These are phyloP conservation scores for Cerastoderma edule DNA, from an alignment of 2,888 invertebrate species.

Conservation along the genomic window DNA sequence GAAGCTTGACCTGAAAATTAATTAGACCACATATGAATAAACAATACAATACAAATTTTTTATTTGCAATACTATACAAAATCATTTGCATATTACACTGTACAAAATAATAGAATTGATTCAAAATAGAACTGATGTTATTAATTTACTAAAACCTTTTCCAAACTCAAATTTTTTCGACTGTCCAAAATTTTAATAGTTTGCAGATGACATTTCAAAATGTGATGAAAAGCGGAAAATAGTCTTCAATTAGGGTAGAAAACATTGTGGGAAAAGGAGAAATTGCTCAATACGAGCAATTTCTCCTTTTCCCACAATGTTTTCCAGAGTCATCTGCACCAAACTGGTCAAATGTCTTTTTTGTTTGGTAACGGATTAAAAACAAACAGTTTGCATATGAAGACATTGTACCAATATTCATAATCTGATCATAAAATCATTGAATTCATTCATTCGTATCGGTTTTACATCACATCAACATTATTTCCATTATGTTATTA, in stretches of 20 bases:
- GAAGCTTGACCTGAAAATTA: conserved; percentile 87
- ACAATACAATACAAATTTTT: background rate
- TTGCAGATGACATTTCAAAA: background rate
- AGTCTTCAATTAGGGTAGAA: too few species aligned
- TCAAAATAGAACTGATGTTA: background rate
- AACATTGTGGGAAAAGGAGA: too few species aligned
- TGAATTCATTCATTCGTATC: too few species aligned
- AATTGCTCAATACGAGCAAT: too few species aligned
- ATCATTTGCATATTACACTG: background rate
- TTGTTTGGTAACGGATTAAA: too few species aligned
- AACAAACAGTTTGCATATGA: too few species aligned
- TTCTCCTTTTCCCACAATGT: too few species aligned
- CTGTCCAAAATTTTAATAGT: background rate
- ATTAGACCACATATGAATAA: background rate
- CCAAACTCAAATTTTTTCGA: background rate
- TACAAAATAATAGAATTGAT: background rate
- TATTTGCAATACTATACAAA: background rate
- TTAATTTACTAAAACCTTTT: conserved; percentile 4
- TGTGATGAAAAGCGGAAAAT: background rate
- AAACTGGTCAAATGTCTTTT: too few species aligned
- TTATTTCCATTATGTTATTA: too few species aligned
- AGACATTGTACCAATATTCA: too few species aligned
- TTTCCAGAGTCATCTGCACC: background rate
- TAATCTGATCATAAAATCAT: too few species aligned
- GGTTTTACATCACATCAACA: too few species aligned